phyloP scores from a whole-genome alignment of 2,888 invertebrate species.

The Perizoma affinitatum region DNA sequence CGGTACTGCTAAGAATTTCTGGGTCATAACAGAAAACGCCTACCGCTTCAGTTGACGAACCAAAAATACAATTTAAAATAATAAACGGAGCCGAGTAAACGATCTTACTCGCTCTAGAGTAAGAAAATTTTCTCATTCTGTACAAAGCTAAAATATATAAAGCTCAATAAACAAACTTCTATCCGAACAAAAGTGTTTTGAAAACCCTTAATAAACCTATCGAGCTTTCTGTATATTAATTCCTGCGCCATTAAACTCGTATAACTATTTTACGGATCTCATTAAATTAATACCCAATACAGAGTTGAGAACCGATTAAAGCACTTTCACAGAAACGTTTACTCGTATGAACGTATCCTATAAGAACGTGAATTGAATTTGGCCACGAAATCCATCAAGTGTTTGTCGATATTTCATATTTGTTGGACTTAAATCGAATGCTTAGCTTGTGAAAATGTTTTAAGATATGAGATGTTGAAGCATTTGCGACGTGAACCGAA shows the following conservation, averaged over 20 bases:
- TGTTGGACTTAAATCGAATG: constrained; percentile 29
- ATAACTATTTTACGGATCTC: background rate
- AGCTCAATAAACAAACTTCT: too few relatives aligned
- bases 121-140: too few relatives aligned
- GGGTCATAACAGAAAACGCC: too few relatives aligned
- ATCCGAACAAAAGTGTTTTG: too few relatives aligned
- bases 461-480: constrained; percentile 19
- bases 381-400: constrained; percentile 21
- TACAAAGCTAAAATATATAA: too few relatives aligned
- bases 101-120: too few relatives aligned
- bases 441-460: constrained; percentile 22
- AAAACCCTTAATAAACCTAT: too few relatives aligned
- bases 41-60: too few relatives aligned
- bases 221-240: background rate
- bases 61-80: too few relatives aligned
- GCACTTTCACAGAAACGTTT: constrained; percentile 23
- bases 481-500: constrained; percentile 16
- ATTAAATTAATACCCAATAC: constrained; percentile 20
- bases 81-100: too few relatives aligned
- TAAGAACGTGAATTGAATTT: constrained; percentile 22
- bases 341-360: constrained; percentile 26
- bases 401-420: constrained; percentile 36
- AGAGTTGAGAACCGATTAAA: constrained; percentile 10
- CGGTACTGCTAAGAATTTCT: too few relatives aligned
- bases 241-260: constrained; percentile 27